phyloP scores from a whole-genome alignment of 2,113 vertebrate genomes.

The Falco punctatus region DNA sequence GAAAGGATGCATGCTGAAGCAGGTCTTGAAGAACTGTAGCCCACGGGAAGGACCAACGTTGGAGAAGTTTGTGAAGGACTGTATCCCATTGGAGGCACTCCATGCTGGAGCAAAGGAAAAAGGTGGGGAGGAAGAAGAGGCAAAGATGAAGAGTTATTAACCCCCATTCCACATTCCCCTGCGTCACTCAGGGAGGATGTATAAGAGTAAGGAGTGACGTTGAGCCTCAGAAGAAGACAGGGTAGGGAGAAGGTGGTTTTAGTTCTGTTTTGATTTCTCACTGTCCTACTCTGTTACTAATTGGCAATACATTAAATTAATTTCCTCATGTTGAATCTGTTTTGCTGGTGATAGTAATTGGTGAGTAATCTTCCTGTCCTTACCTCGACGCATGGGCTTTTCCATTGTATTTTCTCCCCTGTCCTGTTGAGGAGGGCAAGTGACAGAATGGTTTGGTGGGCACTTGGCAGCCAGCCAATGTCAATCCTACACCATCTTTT shows the following conservation, averaged over 20 bases:
- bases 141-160: background rate
- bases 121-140: background rate
- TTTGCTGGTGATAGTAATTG: rapidly evolving
- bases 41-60: background rate
- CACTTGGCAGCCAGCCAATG: background rate
- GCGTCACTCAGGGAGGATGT: rapidly evolving
- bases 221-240: background rate
- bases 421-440: background rate
- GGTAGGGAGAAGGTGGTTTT: background rate
- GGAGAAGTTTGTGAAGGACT: background rate
- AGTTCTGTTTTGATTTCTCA: background rate
- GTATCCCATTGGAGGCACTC: background rate
- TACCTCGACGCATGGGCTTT: background rate
- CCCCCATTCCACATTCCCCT: background rate
- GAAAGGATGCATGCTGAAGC: background rate
- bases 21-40: background rate
- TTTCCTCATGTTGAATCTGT: background rate
- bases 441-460: background rate
- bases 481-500: background rate
- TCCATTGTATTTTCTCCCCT: background rate
- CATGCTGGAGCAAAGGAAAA: background rate
- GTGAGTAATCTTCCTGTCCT: background rate
- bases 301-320: background rate
- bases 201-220: background rate
- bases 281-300: background rate